Base-by-base conservation (phyloP, 92 coral and sea anemone species). In the Desmophyllum pertusum region DNA sequence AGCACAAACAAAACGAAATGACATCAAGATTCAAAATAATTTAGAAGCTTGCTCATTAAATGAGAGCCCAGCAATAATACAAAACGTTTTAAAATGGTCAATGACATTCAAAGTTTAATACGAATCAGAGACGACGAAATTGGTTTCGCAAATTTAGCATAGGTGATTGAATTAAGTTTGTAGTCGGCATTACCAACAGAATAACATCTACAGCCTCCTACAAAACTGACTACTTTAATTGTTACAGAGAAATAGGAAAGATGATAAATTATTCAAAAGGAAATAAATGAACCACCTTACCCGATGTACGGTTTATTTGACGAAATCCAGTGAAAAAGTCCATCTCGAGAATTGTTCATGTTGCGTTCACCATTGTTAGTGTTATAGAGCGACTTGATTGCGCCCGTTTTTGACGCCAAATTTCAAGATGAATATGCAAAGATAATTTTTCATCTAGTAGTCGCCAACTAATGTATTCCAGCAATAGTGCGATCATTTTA, bases 401-500 rank as follows among this genome's bases (percentile, higher is more conserved):
- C 50, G 77, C 52, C 85, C 65, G 25, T 18, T n/a, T 31, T 59
- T 40, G 29, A 55, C 37, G 45, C 76, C 76, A 69, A 25, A 37
- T 68, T 67, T 38, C n/a, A 25, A 37, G 30, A 41, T 42, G 43
- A 71, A 41, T 59, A 57, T 55, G 79, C 31, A 59, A 72, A 72
- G 79, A 25, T 42, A 17, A 41, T 17, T 82, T 61, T 55, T 21
- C 29, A 57, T 38, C 3, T 36, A 42, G 57, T 35, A 19, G 72
- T 55, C 25, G 64, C 86, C 78, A 41, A 31, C 52, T 72, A 73
- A 71, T 73, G 79, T 55, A 82, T 82, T 82, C 86, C n/a, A 19
- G 40, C 36, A 21, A 31, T 41, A 48, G 18, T 38, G 86, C 46
- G 35, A 71, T 29, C 86, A 73, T 82, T 50, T 40, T 82, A 43